Percentiles rank a stretch among this genome's conserved stretches.
These are phyloP conservation scores for Peromyscus nudipes DNA, from an alignment of 2,797 vertebrate genomes.

Conservation along the genomic window DNA sequence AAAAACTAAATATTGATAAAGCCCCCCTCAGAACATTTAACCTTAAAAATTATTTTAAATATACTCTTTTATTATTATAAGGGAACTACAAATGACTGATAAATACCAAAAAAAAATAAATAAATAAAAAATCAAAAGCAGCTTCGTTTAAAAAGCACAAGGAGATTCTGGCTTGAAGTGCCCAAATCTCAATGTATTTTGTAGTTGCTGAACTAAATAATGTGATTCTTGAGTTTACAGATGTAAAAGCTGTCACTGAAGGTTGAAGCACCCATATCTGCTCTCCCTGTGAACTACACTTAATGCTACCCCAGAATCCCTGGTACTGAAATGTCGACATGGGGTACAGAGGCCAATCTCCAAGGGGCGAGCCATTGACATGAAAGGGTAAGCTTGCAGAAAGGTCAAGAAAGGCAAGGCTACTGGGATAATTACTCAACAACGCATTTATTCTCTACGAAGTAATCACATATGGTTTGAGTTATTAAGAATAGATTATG, in stretches of 20 bases:
- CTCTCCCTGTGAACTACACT: conserved; percentile 64
- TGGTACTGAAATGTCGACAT: conserved; percentile 25
- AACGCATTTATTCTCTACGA: conserved; percentile 44
- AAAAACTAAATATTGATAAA: conserved; percentile 57
- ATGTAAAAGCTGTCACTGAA: conserved; percentile 65
- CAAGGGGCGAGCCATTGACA: conserved; percentile 32
- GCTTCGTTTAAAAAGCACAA: conserved; percentile 82
- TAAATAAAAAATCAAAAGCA: conserved; percentile 71
- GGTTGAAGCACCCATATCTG: conserved; percentile 26
- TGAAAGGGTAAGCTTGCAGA: conserved; percentile 47
- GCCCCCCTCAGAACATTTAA: conserved; percentile 38
- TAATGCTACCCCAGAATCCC: conserved; percentile 43
- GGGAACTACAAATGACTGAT: conserved; percentile 74
- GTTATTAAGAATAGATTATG: conserved; percentile 62
- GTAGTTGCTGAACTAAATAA: conserved; percentile 63
- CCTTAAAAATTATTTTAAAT: conserved; percentile 73
- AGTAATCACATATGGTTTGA: conserved; percentile 38
- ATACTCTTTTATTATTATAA: conserved; percentile 75
- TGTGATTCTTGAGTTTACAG: conserved; percentile 70
- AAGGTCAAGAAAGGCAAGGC: conserved; percentile 15
- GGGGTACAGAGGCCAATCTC: conserved; percentile 22
- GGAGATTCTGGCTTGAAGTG: conserved; percentile 67
- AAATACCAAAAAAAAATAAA: conserved; percentile 65
- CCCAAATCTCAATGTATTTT: conserved; percentile 63
- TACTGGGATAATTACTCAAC: conserved; percentile 12